phyloP scores from a whole-genome alignment of 2,113 vertebrate genomes.

The Petrocephalus zakoni region DNA sequence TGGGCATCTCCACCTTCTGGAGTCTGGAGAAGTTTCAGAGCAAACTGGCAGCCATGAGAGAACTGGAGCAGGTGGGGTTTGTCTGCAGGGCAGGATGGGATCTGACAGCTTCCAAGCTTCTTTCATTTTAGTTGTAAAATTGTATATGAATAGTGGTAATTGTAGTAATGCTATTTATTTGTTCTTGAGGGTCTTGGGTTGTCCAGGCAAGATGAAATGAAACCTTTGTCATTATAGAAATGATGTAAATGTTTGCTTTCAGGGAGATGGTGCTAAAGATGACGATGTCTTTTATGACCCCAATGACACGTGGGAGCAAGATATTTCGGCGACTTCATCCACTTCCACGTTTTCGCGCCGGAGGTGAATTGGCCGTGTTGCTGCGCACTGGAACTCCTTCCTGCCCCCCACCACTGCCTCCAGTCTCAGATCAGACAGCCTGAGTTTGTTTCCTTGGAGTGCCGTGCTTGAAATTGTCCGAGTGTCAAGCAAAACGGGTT shows the following conservation, averaged over 20 bases:
- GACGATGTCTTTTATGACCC: constrained; percentile 86
- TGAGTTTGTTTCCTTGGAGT: neutral
- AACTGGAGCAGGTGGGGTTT: constrained; percentile 73
- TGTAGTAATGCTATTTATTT: neutral
- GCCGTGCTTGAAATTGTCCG: neutral
- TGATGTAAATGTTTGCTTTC: constrained; percentile 13
- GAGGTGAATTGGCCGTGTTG: constrained; percentile 64
- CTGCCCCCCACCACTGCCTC: neutral
- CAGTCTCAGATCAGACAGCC: neutral
- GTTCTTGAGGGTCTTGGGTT: neutral
- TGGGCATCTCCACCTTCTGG: constrained; percentile 86
- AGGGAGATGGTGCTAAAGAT: constrained; percentile 69
- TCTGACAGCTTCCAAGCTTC: neutral
- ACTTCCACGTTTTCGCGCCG: constrained; percentile 73
- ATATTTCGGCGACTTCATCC: constrained; percentile 65
- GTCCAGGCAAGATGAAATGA: neutral
- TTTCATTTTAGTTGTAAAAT: neutral
- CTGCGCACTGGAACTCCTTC: neutral
- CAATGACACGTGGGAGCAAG: constrained; percentile 90
- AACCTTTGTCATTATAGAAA: neutral
- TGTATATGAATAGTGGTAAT: neutral
- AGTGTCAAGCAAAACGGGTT: neutral
- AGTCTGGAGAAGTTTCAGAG: constrained; percentile 87
- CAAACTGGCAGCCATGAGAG: constrained; percentile 84
- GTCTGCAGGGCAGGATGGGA: neutral